phyloP scores from a whole-genome alignment of 1,140 invertebrate genomes.

The Homalodisca vitripennis region DNA sequence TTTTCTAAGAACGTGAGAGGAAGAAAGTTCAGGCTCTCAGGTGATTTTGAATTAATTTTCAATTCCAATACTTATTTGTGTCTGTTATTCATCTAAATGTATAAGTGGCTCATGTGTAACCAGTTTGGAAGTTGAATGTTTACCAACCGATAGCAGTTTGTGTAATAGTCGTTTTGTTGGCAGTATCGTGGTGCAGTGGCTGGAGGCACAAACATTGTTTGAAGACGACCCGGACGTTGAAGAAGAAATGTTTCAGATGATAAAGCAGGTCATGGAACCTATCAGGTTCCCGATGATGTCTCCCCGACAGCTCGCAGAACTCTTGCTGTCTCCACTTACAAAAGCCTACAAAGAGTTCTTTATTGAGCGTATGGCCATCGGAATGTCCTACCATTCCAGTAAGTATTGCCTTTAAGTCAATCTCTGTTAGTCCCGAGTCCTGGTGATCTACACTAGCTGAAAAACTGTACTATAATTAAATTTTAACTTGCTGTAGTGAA shows the following conservation, averaged over 20 bases:
- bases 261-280: constrained; percentile 70
- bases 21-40: no score
- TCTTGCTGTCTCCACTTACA: constrained; percentile 73
- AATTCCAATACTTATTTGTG: no score
- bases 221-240: constrained; percentile 53
- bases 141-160: no score
- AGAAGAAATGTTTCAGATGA: constrained; percentile 61
- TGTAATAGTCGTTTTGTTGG: background rate
- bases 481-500: no score
- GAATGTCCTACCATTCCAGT: constrained; percentile 85
- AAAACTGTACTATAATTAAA: no score
- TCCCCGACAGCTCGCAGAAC: constrained; percentile 74
- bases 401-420: constrained; percentile 24
- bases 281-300: constrained; percentile 94
- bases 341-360: constrained; percentile 86
- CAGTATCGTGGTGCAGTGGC: background rate
- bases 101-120: no score
- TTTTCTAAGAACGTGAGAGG: no score
- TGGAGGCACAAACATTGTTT: constrained; percentile 48
- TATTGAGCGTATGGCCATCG: constrained; percentile 82
- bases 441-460: no score
- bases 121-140: no score
- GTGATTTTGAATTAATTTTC: no score
- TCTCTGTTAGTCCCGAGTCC: no score
- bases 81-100: no score